These are phyloP conservation scores for Zeugodacus cucurbitae DNA, from an alignment of 1,140 invertebrate species.

Conservation along the genomic window DNA sequence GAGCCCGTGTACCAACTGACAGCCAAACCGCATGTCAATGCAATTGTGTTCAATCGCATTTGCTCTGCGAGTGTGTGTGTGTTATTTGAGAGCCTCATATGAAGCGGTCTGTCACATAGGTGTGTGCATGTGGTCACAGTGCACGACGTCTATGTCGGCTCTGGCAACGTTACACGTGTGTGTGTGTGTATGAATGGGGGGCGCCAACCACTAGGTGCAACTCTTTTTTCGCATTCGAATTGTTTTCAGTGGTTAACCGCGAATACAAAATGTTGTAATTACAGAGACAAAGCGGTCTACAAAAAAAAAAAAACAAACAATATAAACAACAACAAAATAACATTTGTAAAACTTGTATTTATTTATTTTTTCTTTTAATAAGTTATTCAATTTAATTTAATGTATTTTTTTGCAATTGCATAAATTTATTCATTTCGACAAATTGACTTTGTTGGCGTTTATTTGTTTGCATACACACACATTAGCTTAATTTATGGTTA, in stretches of 20 bases:
- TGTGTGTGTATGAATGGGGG: neutral
- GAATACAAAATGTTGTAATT: conserved; percentile 37
- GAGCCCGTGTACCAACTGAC: neutral
- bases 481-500: neutral
- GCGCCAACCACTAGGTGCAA: neutral
- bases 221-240: neutral
- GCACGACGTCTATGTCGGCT: neutral
- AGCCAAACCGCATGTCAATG: conserved; percentile 35
- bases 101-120: too few relatives aligned
- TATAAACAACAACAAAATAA: neutral
- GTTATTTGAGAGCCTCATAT: neutral
- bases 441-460: neutral
- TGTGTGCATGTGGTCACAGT: too few relatives aligned
- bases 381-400: neutral
- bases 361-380: neutral
- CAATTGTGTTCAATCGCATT: neutral
- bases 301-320: neutral
- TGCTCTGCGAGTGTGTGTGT: neutral
- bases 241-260: conserved; percentile 35
- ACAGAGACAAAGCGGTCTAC: neutral
- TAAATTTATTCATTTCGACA: neutral
- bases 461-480: neutral
- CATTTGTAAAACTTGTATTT: neutral
- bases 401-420: neutral
- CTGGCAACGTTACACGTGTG: too few relatives aligned